phyloP scores from a whole-genome alignment of 1,140 invertebrate species.

The Tetranychus urticae region DNA sequence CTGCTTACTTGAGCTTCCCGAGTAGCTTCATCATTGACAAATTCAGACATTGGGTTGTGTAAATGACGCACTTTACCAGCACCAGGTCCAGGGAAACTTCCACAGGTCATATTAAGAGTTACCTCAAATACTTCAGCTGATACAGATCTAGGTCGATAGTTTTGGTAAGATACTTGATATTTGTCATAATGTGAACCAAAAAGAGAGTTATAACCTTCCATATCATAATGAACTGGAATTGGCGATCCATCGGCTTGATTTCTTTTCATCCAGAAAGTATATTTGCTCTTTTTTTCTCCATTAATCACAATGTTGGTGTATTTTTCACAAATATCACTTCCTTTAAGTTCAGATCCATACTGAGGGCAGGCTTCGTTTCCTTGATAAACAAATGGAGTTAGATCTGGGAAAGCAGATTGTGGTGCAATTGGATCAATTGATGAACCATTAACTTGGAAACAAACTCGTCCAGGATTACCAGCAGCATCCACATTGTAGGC shows the following conservation, averaged over 20 bases:
- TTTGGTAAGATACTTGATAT: conserved; percentile 63
- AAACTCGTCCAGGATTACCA: conserved; percentile 29
- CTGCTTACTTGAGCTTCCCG: conserved; percentile 42
- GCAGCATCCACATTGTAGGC: conserved; percentile 42
- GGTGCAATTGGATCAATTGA: conserved; percentile 31
- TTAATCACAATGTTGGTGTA: conserved; percentile 39
- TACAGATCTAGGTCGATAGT: conserved; percentile 28
- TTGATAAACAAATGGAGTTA: conserved; percentile 33
- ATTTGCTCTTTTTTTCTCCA: conserved; percentile 59
- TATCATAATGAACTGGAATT: conserved; percentile 57
- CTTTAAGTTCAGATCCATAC: background rate
- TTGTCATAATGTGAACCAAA: conserved; percentile 88
- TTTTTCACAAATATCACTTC: conserved; percentile 30
- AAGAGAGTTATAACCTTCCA: conserved; percentile 72
- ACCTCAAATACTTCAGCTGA: conserved; percentile 1
- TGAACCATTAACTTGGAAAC: conserved; percentile 61
- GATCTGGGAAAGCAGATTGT: conserved; percentile 58
- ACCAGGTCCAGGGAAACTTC: conserved; percentile 66
- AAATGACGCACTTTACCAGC: conserved; percentile 28
- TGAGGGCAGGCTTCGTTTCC: conserved; percentile 3
- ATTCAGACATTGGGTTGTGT: conserved; percentile 73
- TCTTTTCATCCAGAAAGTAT: conserved; percentile 19
- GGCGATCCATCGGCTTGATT: conserved; percentile 3
- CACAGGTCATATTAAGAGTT: conserved; percentile 27
- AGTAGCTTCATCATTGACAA: conserved; percentile 32